Evolutionary conservation across 2,888 invertebrate species (phyloP), one percentile per base, ranked within the genome.

Genomic region (Osmoderma eremita): DNA sequence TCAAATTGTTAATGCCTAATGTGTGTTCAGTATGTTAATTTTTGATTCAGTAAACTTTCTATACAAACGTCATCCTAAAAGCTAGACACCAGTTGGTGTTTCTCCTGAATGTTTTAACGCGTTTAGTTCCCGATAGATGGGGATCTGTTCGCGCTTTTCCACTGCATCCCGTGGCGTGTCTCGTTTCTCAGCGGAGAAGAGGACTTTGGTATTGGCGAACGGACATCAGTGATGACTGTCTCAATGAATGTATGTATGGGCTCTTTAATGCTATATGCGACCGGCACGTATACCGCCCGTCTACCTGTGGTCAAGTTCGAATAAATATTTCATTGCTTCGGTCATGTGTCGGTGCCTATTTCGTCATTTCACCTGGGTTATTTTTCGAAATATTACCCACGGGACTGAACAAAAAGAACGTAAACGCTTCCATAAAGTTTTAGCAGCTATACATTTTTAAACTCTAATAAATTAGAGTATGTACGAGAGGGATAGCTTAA

Each of bases 181-280:
- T 61, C 24, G 42, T 58, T 58, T 30, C 58, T 17, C 45, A 20
- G 10, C 12, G 20, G n/a, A 8, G 20, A 20, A 20, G 4, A 42
- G 45, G 58, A 58, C 42, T 58, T 58, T 22, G 17, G 45, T 30
- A 61, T 61, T 61, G 45, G 58, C 45, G 30, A 10, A 61, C 36
- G 67, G 66, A 63, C 63, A 63, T 69, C 67, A 67, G 56, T 67
- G 70, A 63, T 67, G 66, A 58, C 70, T 68, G 63, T 71, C 56
- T 36, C 45, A 61, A 61, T 61, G 45, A 69, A 72, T 72, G 67
- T 68, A 72, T 72, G 72, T 68, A 70, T 70, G 68, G 69, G 38
- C 63, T 67, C 68, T 68, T 69, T 70, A 72, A 72, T 70, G 72
- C 68, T 70, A 67, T 36, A 72, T 69, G 72, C 53, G 72, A 68